Evolutionary conservation across 2,888 invertebrate genomes (phyloP).

Genomic region (Tenthredo livida): DNA sequence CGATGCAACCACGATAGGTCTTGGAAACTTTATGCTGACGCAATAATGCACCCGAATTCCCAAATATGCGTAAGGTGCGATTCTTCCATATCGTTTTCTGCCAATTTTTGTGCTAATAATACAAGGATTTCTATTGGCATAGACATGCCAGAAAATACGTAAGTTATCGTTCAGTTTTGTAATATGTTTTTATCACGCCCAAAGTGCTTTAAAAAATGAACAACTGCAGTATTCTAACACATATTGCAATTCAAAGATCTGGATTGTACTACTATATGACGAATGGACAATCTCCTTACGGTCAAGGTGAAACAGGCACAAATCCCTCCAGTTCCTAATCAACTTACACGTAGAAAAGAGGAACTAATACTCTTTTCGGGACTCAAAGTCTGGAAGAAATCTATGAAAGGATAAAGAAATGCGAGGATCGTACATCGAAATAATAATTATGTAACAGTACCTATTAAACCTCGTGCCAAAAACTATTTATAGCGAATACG

Average conservation of each 20-base stretch:
- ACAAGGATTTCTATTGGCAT: background rate
- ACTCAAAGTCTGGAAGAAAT: background rate
- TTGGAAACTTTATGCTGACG: slow-evolving; percentile 6
- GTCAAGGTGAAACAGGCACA: slow-evolving; percentile 71
- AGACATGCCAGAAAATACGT: background rate
- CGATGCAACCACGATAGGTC: slow-evolving; percentile 46
- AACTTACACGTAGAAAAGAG: background rate
- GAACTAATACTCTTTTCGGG: background rate
- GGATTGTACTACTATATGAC: slow-evolving; percentile 77
- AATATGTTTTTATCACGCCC: background rate
- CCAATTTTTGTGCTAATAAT: background rate
- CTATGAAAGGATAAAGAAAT: background rate
- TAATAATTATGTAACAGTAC: background rate
- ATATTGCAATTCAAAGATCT: slow-evolving; percentile 37
- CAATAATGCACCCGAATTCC: background rate
- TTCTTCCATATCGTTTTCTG: background rate
- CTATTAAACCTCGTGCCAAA: background rate
- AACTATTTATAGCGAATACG: background rate
- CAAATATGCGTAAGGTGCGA: slow-evolving; percentile 17
- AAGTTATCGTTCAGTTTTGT: background rate
- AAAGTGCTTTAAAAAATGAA: background rate
- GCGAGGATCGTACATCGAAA: background rate
- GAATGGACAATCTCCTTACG: slow-evolving; percentile 73
- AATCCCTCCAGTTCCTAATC: background rate
- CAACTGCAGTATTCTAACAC: background rate